Percentiles rank a stretch among this genome's conserved stretches.
Conservation (phyloP, 2,113 vertebrate genomes). For the Aspidoscelis tigris region DNA sequence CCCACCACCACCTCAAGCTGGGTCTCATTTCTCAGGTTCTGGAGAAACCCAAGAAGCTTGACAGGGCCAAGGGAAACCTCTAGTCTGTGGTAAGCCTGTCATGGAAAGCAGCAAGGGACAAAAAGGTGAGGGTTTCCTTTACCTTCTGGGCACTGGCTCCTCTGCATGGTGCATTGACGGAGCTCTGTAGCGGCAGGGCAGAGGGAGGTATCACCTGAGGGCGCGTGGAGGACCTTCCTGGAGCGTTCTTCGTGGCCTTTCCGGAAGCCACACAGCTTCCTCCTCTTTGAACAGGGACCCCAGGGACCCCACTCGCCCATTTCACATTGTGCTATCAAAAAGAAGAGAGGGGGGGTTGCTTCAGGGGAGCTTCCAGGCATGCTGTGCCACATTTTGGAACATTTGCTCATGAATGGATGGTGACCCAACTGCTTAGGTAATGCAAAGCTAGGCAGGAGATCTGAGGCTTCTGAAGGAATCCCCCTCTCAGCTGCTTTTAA, state of each 20-base stretch:
- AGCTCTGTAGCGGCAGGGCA: constrained; percentile 85
- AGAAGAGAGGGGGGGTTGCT: background rate
- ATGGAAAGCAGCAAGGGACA: rapidly evolving
- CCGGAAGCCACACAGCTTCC: constrained; percentile 94
- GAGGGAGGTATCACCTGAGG: constrained; percentile 72
- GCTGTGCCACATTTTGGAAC: background rate
- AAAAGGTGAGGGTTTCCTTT: background rate
- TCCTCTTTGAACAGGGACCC: constrained; percentile 92
- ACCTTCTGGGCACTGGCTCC: constrained; percentile 87
- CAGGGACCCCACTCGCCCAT: constrained; percentile 92
- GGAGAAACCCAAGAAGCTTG: background rate
- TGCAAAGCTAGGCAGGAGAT: background rate
- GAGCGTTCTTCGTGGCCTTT: constrained; percentile 87
- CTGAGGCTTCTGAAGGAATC: background rate
- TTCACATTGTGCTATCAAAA: constrained; percentile 87
- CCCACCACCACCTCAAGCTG: too few relatives aligned
- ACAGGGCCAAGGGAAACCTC: too few relatives aligned
- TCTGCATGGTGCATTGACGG: constrained; percentile 84
- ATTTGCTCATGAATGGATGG: background rate
- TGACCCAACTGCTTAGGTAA: too few relatives aligned
- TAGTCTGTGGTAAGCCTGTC: background rate
- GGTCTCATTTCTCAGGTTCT: background rate
- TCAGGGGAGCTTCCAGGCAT: background rate
- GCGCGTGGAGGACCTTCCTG: constrained; percentile 79
- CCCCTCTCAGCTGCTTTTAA: background rate